Evolutionary conservation across 2,888 invertebrate genomes (phyloP), one percentile per base, ranked within the genome.

Genomic region (Rhyacophila evoluta): DNA sequence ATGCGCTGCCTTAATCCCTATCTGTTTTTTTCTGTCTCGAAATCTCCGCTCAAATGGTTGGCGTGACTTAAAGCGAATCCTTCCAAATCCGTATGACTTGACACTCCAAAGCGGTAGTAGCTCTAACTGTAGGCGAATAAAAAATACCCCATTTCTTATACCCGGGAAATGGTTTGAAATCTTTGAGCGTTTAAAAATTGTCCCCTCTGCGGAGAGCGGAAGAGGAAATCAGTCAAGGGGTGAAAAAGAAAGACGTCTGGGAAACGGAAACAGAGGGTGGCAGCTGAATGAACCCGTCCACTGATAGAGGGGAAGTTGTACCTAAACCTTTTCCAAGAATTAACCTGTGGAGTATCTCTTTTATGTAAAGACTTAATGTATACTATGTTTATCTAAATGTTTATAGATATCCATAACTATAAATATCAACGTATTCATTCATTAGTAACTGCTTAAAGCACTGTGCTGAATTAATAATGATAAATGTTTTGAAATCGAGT

Each of bases 221-320:
- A 79, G 74, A 80, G 81, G 81, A 81, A 81, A 81, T 79, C 79
- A 79, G 78, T 78, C 79, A 78, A 78, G 79, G 81, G 81, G 79
- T 77, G 79, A 69, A 74, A 79, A 84, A 87, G 55, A 86, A 86
- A 83, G 86, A 87, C 80, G 87, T 87, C 83, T 86, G 86, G 55
- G 81, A 83, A 86, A 76, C 82, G 87, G 19, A 86, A 84, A 74
- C 85, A 86, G 79, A 85, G 84, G 71, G 82, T 25, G 78, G 79
- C 69, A 33, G 69, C 69, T 29, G 15, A 55, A 55, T 55, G 55
- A 55, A 55, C 55, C 55, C 55, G 55, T 55, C 55, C 55, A 55
- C 8, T 55, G 55, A 55, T 55, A 19, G 8, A 55, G 55, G 41
- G 25, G 55, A 55, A 55, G 19, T 6, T 19, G 10, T 55, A 55